Base-by-base conservation (phyloP, 37 sponge, comb jelly and placozoan genomes). In the Hormiphora californensis region DNA sequence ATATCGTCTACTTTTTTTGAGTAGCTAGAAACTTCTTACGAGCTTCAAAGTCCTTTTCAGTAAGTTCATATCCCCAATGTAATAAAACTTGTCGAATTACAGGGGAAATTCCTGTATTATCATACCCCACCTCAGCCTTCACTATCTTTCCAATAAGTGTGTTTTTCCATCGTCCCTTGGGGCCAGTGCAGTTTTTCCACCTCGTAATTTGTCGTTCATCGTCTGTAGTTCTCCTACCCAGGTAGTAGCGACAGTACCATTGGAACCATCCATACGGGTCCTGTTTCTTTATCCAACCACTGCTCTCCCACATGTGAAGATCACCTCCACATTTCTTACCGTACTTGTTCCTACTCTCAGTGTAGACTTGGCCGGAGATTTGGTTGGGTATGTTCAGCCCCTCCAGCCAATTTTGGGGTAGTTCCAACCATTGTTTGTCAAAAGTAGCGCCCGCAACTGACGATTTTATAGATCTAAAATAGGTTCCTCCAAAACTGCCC, bases 211-310 rank as follows among this genome's bases (percentile, higher is more conserved):
- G 81, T 32, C 81, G 41, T 7, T 32, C 81, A 40, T 73, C 81
- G 35, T 73, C 81, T 4, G 40, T 32, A 4, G 46, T 73, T 40
- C 81, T 38, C 11, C 81, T n/a, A 1, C 81, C 81, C 1, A 73
- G 81, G 23, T 73, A 73, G 43, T 43, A 73, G 28, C 81, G 9
- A 17, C 81, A 73, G 23, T 73, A 73, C 81, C 81, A 73, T 22
- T 73, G 81, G 27, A 73, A 73, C 81, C 81, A 73, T 7, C 81
- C 81, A 40, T 73, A 73, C 8, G 81, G 81, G 25, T 73, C 81
- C 49, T 73, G 81, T 36, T 39, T 28, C 19, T 73, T 73, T 11
- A 73, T 73, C 81, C 81, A 73, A 21, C 81, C 46, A 40, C 81
- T 73, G 8, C 39, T 35, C 43, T 73, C 81, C 81, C 81, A 73